Evolutionary conservation across 1,140 invertebrate genomes (phyloP).

Genomic region (Scaptodrosophila lebanonensis): DNA sequence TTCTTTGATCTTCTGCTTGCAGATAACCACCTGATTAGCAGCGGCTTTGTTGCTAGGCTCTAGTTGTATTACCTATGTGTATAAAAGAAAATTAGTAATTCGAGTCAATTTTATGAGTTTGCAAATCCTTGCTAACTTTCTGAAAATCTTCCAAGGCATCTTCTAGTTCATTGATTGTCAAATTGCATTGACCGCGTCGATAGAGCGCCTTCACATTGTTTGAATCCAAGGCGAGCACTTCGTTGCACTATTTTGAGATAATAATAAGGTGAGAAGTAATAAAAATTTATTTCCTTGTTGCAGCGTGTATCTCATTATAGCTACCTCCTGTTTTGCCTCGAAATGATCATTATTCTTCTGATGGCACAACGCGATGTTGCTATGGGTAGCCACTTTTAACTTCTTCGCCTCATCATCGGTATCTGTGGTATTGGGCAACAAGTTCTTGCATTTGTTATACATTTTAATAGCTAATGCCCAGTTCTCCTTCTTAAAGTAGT

Average conservation of each 20-base stretch:
- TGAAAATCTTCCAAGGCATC: slow-evolving; percentile 89
- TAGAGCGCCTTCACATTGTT: slow-evolving; percentile 94
- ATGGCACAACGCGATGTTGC: slow-evolving; percentile 92
- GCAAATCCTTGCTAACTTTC: slow-evolving; percentile 77
- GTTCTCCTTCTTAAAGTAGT: slow-evolving; percentile 91
- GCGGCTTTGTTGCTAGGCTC: slow-evolving; percentile 87
- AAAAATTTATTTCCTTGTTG: no score
- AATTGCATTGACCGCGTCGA: slow-evolving; percentile 89
- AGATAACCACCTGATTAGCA: slow-evolving; percentile 85
- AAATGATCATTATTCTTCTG: slow-evolving; percentile 88
- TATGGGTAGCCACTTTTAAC: slow-evolving; percentile 84
- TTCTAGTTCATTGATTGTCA: slow-evolving; percentile 87
- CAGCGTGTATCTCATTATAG: no score
- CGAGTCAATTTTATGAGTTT: not conserved
- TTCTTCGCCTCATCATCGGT: slow-evolving; percentile 67
- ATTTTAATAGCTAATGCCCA: slow-evolving; percentile 90
- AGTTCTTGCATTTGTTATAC: slow-evolving; percentile 85
- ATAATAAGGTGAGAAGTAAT: not conserved
- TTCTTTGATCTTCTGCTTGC: slow-evolving; percentile 86
- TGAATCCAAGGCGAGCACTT: slow-evolving; percentile 81
- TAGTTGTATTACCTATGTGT: slow-evolving; percentile 78
- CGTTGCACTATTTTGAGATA: slow-evolving; percentile 52
- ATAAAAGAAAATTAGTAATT: slow-evolving; percentile 44
- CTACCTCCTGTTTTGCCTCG: slow-evolving; percentile 83
- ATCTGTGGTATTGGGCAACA: slow-evolving; percentile 75